Percentiles rank a stretch among this genome's conserved stretches.
These are phyloP conservation scores for Mesembrinibis cayennensis DNA, from an alignment of 2,113 vertebrate species.

Conservation along the genomic window DNA sequence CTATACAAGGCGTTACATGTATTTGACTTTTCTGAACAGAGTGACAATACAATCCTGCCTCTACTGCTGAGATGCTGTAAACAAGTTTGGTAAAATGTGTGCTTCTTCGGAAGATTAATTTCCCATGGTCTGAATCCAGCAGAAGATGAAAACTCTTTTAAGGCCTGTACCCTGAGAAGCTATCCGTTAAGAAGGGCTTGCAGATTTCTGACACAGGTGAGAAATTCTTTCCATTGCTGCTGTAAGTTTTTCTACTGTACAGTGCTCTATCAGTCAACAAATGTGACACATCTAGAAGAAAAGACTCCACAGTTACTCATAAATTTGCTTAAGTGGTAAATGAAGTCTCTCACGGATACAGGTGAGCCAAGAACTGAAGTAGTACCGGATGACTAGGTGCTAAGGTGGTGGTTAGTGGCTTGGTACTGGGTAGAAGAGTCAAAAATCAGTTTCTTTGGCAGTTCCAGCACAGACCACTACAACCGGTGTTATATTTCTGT, in stretches of 20 bases:
- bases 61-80: background rate
- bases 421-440: background rate
- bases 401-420: background rate
- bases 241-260: background rate
- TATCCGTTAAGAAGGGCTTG: background rate
- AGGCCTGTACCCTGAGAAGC: background rate
- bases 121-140: background rate
- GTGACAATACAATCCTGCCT: background rate
- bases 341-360: background rate
- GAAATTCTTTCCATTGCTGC: background rate
- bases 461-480: background rate
- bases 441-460: background rate
- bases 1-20: background rate
- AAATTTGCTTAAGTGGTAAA: background rate
- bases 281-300: background rate
- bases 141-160: background rate
- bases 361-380: background rate
- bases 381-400: rapidly evolving
- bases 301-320: background rate
- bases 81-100: background rate
- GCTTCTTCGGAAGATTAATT: background rate
- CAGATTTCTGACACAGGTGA: background rate
- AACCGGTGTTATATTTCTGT: background rate
- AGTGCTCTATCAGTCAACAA: background rate
- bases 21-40: background rate